A percentile compares a stretch with the other conserved stretches of the same genome.
Conservation (phyloP, 2,888 invertebrate species). For the Lasioglossum malachurum region DNA sequence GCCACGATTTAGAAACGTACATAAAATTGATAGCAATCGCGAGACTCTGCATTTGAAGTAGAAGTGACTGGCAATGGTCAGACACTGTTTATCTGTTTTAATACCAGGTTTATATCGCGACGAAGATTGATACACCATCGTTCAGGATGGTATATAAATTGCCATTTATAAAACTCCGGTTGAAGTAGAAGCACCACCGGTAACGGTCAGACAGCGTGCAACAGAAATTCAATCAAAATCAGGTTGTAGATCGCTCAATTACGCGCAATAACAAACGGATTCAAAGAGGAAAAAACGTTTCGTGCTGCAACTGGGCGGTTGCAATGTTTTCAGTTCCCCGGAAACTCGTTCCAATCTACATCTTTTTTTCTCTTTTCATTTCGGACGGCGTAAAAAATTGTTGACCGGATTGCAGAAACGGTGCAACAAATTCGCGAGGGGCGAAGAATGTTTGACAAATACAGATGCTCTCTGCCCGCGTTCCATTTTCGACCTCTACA, state of each 20-base stretch:
- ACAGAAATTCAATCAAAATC: neutral
- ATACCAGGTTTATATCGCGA: neutral
- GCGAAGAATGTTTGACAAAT: neutral
- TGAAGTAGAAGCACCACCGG: neutral
- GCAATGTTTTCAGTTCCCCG: conserved; percentile 5
- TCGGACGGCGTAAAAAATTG: neutral
- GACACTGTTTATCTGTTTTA: neutral
- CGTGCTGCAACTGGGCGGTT: neutral
- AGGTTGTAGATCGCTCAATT: conserved; percentile 16
- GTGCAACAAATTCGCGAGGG: neutral
- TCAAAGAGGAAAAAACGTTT: neutral
- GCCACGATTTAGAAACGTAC: too few species aligned
- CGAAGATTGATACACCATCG: neutral
- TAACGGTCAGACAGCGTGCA: neutral
- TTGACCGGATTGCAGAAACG: neutral
- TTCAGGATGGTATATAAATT: neutral
- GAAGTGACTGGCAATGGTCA: neutral
- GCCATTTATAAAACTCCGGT: neutral
- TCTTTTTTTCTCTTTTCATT: neutral
- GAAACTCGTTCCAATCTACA: neutral
- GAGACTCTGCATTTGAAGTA: neutral
- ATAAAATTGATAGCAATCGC: neutral
- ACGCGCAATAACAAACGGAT: neutral
- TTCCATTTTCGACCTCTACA: neutral
- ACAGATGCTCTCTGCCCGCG: neutral